Percentiles rank a stretch among this genome's conserved stretches.
phyloP scores from a whole-genome alignment of 2,113 vertebrate species.

The Urocolius indicus region DNA sequence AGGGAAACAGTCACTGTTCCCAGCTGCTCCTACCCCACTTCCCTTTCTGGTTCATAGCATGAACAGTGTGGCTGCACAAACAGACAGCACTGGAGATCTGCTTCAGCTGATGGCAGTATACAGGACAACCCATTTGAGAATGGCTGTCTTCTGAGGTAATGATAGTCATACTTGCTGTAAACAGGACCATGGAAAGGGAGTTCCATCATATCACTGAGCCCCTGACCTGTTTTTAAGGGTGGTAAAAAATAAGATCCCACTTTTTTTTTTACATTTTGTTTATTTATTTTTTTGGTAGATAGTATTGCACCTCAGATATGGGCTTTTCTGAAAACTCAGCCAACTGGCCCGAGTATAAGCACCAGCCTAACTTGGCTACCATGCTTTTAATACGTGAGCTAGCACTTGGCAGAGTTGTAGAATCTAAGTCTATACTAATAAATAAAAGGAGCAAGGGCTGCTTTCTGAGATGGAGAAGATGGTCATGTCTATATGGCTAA shows the following conservation, averaged over 20 bases:
- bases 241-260: background rate
- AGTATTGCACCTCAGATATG: rapidly evolving
- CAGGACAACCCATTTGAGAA: background rate
- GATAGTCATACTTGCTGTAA: background rate
- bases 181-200: background rate
- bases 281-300: background rate
- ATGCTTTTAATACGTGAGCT: background rate
- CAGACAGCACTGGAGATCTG: rapidly evolving
- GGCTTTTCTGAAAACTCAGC: background rate
- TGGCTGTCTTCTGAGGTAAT: background rate
- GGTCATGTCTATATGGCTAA: background rate
- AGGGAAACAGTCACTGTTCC: background rate
- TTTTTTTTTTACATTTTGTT: too few species aligned
- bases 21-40: background rate
- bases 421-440: background rate
- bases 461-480: background rate
- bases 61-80: background rate
- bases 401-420: background rate
- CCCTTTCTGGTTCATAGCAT: background rate
- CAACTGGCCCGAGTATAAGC: background rate
- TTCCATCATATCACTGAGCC: background rate
- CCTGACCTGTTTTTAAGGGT: background rate
- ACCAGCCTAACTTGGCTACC: rapidly evolving
- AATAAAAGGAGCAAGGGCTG: background rate
- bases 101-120: background rate